Conservation (phyloP, 53 echinoderm and acorn worm genomes). For the Holothuria leucospilota region DNA sequence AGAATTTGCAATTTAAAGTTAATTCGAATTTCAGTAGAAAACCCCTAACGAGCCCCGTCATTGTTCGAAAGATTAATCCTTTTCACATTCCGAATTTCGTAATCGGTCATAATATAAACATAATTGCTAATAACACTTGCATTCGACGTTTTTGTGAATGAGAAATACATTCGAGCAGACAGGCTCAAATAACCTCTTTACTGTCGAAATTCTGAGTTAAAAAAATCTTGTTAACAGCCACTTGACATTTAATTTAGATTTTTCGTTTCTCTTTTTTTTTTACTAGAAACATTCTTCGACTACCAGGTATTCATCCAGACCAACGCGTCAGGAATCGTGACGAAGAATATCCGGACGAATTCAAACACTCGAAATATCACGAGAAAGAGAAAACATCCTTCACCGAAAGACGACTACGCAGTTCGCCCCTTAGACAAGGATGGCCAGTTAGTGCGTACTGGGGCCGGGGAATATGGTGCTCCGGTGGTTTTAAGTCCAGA, state of each 20-base stretch:
- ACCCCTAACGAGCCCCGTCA: too few relatives aligned
- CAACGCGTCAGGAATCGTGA: constrained; percentile 12
- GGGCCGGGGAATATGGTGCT: constrained; percentile 74
- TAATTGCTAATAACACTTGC: too few relatives aligned
- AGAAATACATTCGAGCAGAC: too few relatives aligned
- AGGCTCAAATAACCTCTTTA: too few relatives aligned
- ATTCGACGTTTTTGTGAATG: too few relatives aligned
- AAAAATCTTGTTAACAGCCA: too few relatives aligned
- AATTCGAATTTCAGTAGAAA: too few relatives aligned
- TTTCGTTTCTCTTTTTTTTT: neutral
- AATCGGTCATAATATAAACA: too few relatives aligned
- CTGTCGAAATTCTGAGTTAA: too few relatives aligned
- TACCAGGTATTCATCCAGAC: constrained; percentile 29
- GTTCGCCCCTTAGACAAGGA: constrained; percentile 15
- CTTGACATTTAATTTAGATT: neutral
- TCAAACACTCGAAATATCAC: neutral
- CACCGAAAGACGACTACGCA: neutral
- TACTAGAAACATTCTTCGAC: neutral
- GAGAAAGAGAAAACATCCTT: neutral
- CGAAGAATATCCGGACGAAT: neutral
- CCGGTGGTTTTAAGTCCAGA: constrained; percentile 51
- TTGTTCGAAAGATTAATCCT: too few relatives aligned
- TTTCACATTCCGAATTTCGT: too few relatives aligned
- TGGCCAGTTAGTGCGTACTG: constrained; percentile 38
- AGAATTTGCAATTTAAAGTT: too few relatives aligned